phyloP scores from a whole-genome alignment of 2,113 vertebrate genomes.

The Pteropus alecto region DNA sequence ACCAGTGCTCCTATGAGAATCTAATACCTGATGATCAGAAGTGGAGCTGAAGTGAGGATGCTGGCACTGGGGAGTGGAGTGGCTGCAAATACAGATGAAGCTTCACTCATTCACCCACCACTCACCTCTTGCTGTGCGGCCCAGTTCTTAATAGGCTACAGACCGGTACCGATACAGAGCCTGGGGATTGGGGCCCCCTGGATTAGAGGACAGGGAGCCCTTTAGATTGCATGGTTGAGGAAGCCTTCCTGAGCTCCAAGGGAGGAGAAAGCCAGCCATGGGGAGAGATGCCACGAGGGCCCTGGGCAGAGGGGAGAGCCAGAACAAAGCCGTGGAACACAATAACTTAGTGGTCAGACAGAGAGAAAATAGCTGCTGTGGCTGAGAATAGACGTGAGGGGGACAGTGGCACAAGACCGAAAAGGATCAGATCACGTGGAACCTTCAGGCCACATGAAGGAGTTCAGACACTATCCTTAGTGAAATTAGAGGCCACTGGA shows the following conservation, averaged over 20 bases:
- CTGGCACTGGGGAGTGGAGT: too few species aligned
- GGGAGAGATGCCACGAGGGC: fast-evolving
- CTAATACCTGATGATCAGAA: too few species aligned
- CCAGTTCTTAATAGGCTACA: too few species aligned
- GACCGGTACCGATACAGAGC: too few species aligned
- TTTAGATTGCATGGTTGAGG: neutral
- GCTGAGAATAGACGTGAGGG: neutral
- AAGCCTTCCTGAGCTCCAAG: neutral
- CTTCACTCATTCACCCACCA: too few species aligned
- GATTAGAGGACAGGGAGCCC: neutral
- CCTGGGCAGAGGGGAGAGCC: neutral
- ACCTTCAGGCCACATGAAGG: neutral
- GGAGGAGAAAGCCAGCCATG: neutral
- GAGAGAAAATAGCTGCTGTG: neutral
- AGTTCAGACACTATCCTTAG: neutral
- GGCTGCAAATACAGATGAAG: too few species aligned
- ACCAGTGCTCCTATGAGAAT: too few species aligned
- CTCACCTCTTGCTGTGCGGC: too few species aligned
- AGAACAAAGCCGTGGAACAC: neutral
- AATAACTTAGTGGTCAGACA: neutral
- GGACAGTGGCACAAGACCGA: neutral
- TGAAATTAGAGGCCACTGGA: neutral
- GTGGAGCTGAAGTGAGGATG: too few species aligned
- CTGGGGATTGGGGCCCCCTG: too few species aligned
- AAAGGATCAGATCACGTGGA: fast-evolving